A percentile compares a stretch with the other conserved stretches of the same genome.
These are phyloP conservation scores for Neodiprion pinetum DNA, from an alignment of 1,140 invertebrate species.

Conservation along the genomic window DNA sequence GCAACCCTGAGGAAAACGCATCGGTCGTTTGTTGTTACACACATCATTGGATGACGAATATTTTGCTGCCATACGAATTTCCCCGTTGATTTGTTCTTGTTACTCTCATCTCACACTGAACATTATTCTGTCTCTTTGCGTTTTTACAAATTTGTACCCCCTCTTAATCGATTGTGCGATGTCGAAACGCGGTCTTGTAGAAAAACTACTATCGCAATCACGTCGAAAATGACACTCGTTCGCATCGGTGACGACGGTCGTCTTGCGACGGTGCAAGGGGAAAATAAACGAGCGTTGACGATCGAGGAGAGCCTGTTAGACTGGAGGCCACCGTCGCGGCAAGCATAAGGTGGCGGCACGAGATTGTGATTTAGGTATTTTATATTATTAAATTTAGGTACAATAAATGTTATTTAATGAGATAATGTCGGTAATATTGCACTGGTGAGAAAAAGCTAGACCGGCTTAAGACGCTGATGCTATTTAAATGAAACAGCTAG, in stretches of 20 bases:
- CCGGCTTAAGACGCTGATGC: background rate
- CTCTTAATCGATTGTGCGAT: background rate
- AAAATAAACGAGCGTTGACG: background rate
- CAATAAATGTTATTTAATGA: constrained; percentile 54
- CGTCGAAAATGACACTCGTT: background rate
- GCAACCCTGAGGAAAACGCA: too few species aligned
- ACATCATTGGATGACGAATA: too few species aligned
- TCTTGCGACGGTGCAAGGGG: background rate
- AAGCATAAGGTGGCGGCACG: constrained; percentile 31
- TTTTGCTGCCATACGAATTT: too few species aligned
- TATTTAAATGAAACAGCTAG: background rate
- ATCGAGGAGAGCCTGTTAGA: background rate
- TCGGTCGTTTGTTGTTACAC: too few species aligned
- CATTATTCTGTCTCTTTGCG: too few species aligned
- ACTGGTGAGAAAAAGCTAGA: constrained; percentile 12
- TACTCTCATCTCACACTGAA: too few species aligned
- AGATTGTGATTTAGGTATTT: constrained; percentile 57
- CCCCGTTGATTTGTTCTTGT: too few species aligned
- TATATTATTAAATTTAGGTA: constrained; percentile 52
- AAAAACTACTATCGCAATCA: background rate
- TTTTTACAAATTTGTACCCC: too few species aligned
- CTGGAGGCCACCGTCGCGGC: constrained; percentile 30
- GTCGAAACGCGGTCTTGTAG: background rate
- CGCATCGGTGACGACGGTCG: background rate
- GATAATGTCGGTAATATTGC: constrained; percentile 32